Conservation (phyloP, 2,888 invertebrate genomes). For the Spodoptera picta region DNA sequence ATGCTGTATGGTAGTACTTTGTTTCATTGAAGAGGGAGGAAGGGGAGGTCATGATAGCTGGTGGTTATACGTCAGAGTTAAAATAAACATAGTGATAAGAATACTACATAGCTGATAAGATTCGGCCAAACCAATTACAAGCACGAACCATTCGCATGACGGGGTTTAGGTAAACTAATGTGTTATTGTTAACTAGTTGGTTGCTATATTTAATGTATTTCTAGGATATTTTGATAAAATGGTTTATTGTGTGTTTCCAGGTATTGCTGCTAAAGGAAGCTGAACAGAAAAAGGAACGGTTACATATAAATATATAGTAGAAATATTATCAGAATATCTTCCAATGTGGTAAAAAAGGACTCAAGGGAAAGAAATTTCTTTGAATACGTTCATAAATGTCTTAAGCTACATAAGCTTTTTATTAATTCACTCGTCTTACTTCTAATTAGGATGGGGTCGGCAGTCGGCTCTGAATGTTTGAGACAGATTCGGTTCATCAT, state of each 20-base stretch:
- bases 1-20: conserved; percentile 15
- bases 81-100: conserved; percentile 70
- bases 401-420: too few species aligned
- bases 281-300: not conserved
- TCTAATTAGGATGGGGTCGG: too few species aligned
- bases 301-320: too few species aligned
- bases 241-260: not conserved
- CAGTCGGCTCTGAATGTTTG: too few species aligned
- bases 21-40: conserved; percentile 11
- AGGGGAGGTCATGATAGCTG: conserved; percentile 43
- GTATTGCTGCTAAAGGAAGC: not conserved
- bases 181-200: conserved; percentile 28
- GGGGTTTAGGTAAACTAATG: conserved; percentile 54
- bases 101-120: conserved; percentile 71
- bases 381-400: too few species aligned
- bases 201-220: conserved; percentile 22
- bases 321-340: too few species aligned
- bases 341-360: too few species aligned
- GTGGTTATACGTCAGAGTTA: conserved; percentile 59
- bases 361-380: not conserved
- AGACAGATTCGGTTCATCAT: too few species aligned
- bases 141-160: conserved; percentile 64
- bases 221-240: conserved; percentile 1
- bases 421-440: too few species aligned
- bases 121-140: conserved; percentile 70